Percentiles rank a stretch among this genome's conserved stretches.
Evolutionary conservation across 2,888 invertebrate genomes (phyloP).

Genomic region (Palloptera scutellata): DNA sequence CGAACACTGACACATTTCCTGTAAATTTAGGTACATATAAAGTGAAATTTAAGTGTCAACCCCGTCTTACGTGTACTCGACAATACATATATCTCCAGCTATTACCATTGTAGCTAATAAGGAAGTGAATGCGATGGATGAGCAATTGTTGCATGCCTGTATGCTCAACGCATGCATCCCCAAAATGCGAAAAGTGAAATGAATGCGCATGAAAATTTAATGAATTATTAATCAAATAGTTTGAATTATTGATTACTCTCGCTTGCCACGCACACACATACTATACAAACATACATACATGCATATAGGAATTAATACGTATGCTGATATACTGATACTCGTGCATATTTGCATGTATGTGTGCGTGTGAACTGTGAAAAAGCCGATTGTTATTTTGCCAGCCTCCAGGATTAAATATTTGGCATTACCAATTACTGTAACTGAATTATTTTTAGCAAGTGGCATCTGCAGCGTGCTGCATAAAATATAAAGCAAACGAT

Average conservation of each 20-base stretch:
- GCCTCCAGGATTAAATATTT: slow-evolving; percentile 29
- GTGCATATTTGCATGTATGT: neutral
- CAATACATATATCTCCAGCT: too few relatives aligned
- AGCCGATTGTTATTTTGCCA: slow-evolving; percentile 23
- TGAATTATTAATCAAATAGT: slow-evolving; percentile 46
- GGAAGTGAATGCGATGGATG: too few relatives aligned
- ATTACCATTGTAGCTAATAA: too few relatives aligned
- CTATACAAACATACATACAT: too few relatives aligned
- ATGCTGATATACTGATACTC: too few relatives aligned
- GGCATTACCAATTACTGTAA: slow-evolving; percentile 27
- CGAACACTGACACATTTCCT: slow-evolving; percentile 4
- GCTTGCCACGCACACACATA: neutral
- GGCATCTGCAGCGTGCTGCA: neutral
- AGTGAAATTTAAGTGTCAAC: too few relatives aligned
- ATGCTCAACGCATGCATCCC: neutral
- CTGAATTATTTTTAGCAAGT: neutral
- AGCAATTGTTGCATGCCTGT: slow-evolving; percentile 1
- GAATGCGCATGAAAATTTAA: slow-evolving; percentile 40
- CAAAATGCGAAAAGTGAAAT: too few relatives aligned
- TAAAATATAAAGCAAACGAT: slow-evolving; percentile 1
- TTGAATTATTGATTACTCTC: slow-evolving; percentile 44
- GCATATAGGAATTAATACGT: too few relatives aligned
- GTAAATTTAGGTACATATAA: too few relatives aligned
- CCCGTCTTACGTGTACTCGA: too few relatives aligned
- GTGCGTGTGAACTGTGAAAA: slow-evolving; percentile 32